Conservation (phyloP, 2,888 invertebrate species). For the Leucoma salicis region DNA sequence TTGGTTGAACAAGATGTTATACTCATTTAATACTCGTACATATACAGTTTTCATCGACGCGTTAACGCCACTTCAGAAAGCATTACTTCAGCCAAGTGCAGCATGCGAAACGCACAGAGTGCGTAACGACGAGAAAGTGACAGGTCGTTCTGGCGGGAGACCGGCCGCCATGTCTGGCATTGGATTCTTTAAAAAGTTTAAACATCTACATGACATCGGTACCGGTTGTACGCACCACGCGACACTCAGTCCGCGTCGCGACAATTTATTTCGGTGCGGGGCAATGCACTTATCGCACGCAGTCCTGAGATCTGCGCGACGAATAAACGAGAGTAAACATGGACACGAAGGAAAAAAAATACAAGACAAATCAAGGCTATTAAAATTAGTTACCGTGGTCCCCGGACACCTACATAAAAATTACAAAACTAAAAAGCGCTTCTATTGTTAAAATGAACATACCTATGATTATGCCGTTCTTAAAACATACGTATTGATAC, state of each 20-base stretch:
- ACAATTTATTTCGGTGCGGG: conserved; percentile 81
- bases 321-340: conserved; percentile 69
- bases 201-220: conserved; percentile 57
- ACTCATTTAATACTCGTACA: conserved; percentile 28
- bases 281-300: conserved; percentile 76
- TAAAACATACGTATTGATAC: too few relatives aligned
- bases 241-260: conserved; percentile 61
- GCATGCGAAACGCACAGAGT: conserved; percentile 34
- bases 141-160: conserved; percentile 58
- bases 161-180: conserved; percentile 47
- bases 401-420: neutral
- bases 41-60: conserved; percentile 38
- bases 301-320: conserved; percentile 70
- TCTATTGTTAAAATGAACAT: neutral
- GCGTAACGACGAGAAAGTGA: conserved; percentile 52
- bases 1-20: conserved; percentile 36
- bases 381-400: conserved; percentile 47
- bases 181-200: too few relatives aligned
- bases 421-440: neutral
- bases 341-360: conserved; percentile 49
- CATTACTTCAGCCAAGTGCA: conserved; percentile 41
- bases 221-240: conserved; percentile 74
- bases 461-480: too few relatives aligned
- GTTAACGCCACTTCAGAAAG: conserved; percentile 34
- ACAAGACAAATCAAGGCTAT: conserved; percentile 60